These are phyloP conservation scores for Eupeodes latifasciatus DNA, from an alignment of 2,888 invertebrate species.

Conservation along the genomic window DNA sequence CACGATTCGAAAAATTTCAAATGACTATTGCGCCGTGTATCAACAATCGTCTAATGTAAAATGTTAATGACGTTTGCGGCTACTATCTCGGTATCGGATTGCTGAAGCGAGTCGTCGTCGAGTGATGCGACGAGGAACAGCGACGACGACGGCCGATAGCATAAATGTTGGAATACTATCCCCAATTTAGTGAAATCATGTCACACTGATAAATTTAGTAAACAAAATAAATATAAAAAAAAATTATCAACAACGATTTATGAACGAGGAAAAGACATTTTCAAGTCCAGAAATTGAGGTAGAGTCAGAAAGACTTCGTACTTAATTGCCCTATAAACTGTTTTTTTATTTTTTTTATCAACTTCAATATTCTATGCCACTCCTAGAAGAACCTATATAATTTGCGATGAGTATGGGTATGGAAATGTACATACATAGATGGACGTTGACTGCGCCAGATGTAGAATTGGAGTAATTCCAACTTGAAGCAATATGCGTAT, in stretches of 20 bases:
- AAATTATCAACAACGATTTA: constrained; percentile 42
- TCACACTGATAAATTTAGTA: constrained; percentile 52
- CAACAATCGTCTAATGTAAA: constrained; percentile 37
- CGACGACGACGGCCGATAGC: not conserved
- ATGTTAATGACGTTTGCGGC: constrained; percentile 42
- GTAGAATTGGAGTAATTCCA: constrained; percentile 64
- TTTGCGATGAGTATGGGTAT: constrained; percentile 5
- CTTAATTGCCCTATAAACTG: constrained; percentile 73
- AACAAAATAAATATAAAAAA: too few species aligned
- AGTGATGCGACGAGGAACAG: too few species aligned
- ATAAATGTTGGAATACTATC: not conserved
- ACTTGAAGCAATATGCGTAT: constrained; percentile 64
- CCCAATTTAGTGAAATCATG: constrained; percentile 17
- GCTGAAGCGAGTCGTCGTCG: constrained; percentile 51
- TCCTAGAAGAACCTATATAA: constrained; percentile 36
- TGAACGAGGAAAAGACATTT: constrained; percentile 62
- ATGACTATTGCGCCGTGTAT: constrained; percentile 28
- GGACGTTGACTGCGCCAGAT: constrained; percentile 29
- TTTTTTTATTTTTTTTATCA: constrained; percentile 13
- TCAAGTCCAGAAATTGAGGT: constrained; percentile 68
- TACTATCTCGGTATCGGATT: constrained; percentile 32
- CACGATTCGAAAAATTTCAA: constrained; percentile 42
- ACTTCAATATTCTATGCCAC: constrained; percentile 35
- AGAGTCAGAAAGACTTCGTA: constrained; percentile 45
- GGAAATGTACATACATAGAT: not conserved